Percentiles rank a stretch among this genome's conserved stretches.
Evolutionary conservation across 2,888 invertebrate species (phyloP).

Genomic region (Aspidiotus rigidus): DNA sequence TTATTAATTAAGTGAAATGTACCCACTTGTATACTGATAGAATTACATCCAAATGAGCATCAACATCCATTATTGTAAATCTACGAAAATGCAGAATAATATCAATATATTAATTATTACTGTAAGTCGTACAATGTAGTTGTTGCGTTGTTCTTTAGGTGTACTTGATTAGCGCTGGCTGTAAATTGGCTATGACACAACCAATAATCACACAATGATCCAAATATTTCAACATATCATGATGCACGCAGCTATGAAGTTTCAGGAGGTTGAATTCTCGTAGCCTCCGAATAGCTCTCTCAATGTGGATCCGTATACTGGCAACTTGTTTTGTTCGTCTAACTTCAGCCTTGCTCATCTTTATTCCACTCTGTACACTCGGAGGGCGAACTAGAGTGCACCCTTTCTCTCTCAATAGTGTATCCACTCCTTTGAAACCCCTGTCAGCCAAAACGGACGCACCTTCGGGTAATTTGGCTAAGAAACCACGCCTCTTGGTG

Average conservation of each 20-base stretch:
- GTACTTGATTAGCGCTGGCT: constrained; percentile 16
- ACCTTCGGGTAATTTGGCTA: constrained; percentile 35
- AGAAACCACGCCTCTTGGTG: constrained; percentile 37
- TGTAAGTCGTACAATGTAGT: not conserved
- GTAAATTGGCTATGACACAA: constrained; percentile 22
- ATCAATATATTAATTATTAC: not conserved
- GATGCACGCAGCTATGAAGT: constrained; percentile 11
- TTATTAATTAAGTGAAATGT: constrained; percentile 8
- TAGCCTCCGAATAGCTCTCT: constrained; percentile 13
- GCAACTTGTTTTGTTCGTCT: constrained; percentile 19
- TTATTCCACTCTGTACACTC: constrained; percentile 3
- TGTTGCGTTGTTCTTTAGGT: not conserved
- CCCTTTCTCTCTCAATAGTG: constrained; percentile 35
- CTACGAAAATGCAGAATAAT: not conserved
- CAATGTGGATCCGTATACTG: constrained; percentile 18
- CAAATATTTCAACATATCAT: constrained; percentile 9
- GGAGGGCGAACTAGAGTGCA: constrained; percentile 37
- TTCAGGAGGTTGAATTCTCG: constrained; percentile 7
- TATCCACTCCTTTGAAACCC: constrained; percentile 38
- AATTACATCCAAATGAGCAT: too few relatives aligned
- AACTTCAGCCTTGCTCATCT: not conserved
- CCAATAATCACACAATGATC: constrained; percentile 18
- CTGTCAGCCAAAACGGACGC: constrained; percentile 37
- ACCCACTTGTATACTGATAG: not conserved
- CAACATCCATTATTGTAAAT: too few relatives aligned